Percentiles rank a stretch among this genome's conserved stretches.
phyloP scores from a whole-genome alignment of 2,797 vertebrate species.

The Lacerta bilineata region DNA sequence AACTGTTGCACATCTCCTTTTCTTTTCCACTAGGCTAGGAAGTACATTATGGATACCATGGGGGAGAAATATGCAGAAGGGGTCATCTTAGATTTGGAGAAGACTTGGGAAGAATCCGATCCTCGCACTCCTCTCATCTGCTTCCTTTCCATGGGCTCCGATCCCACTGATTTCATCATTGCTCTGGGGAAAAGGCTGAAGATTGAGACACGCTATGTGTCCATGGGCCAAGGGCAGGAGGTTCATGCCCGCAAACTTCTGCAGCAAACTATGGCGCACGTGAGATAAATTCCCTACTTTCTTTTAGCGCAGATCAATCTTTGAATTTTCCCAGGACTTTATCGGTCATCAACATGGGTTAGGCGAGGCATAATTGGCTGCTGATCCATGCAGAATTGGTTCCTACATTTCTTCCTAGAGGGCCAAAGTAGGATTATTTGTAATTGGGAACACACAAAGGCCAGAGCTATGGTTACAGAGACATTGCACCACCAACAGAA shows the following conservation, averaged over 20 bases:
- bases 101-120: constrained; percentile 94
- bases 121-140: constrained; percentile 92
- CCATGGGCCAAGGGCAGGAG: constrained; percentile 97
- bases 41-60: constrained; percentile 91
- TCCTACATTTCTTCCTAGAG: background rate
- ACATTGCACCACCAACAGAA: background rate
- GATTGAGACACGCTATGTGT: constrained; percentile 89
- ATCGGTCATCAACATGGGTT: background rate
- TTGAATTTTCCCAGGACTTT: background rate
- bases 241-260: constrained; percentile 93
- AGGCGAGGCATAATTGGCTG: background rate
- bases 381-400: constrained; percentile 2
- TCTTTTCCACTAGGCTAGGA: constrained; percentile 86
- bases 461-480: background rate
- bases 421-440: background rate
- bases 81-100: constrained; percentile 91
- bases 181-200: constrained; percentile 92
- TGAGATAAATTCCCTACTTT: constrained; percentile 70
- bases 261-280: constrained; percentile 91
- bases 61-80: constrained; percentile 91
- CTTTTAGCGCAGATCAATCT: background rate
- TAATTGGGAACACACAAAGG: background rate
- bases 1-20: background rate
- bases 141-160: constrained; percentile 96
- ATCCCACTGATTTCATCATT: constrained; percentile 94